phyloP scores from a whole-genome alignment of 1,140 invertebrate genomes.

The Pararge aegeria region DNA sequence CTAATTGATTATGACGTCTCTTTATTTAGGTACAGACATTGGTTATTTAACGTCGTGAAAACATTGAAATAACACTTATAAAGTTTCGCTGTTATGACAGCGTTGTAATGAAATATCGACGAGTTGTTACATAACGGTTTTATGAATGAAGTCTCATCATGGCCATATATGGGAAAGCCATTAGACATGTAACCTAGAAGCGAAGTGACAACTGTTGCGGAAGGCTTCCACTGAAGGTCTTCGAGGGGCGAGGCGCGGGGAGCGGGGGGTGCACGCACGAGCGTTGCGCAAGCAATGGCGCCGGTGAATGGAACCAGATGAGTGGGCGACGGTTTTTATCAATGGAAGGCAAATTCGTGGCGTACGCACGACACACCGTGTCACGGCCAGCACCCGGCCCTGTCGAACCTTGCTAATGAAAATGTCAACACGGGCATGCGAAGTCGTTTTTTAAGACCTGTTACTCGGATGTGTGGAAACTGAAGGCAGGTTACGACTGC shows the following conservation, averaged over 20 bases:
- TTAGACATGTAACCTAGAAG: conserved; percentile 36
- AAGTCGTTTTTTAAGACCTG: conserved; percentile 31
- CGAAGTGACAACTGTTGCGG: conserved; percentile 43
- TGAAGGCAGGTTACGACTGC: conserved; percentile 12
- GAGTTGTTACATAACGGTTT: conserved; percentile 34
- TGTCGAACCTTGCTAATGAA: conserved; percentile 56
- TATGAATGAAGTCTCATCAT: conserved; percentile 35
- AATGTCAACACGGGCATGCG: conserved; percentile 50
- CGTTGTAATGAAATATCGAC: conserved; percentile 17
- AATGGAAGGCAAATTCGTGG: conserved; percentile 73
- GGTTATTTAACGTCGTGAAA: background rate
- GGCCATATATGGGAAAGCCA: conserved; percentile 27
- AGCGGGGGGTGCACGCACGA: conserved; percentile 42
- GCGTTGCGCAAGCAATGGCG: conserved; percentile 66
- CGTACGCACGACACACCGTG: conserved; percentile 63
- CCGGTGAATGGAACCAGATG: conserved; percentile 68
- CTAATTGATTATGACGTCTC: too few relatives aligned
- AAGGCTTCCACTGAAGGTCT: conserved; percentile 57
- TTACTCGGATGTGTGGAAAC: conserved; percentile 20
- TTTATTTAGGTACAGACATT: too few relatives aligned
- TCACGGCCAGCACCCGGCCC: conserved; percentile 56
- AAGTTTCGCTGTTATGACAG: conserved; percentile 1
- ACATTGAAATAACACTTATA: background rate
- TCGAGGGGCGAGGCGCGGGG: conserved; percentile 30
- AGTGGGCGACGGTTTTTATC: conserved; percentile 74